Evolutionary conservation across 2,888 invertebrate species (phyloP), one percentile per base, ranked within the genome.

Genomic region (Diaprepes abbreviatus): DNA sequence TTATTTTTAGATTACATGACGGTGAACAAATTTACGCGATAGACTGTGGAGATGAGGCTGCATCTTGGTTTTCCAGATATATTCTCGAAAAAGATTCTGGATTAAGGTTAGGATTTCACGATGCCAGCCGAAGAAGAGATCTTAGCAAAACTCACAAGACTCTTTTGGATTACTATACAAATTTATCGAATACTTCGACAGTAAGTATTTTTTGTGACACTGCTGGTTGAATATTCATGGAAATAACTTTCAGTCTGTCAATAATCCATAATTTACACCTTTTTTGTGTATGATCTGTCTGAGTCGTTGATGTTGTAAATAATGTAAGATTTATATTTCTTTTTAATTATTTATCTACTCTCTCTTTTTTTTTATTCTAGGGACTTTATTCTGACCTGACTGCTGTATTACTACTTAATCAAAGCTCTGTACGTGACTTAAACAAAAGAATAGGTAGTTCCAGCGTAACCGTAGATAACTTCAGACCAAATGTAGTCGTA

Each of bases 1-100:
- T 55, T 57, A 17, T 31, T 40, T 70, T 70, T 33, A 77, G 77
- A 40, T 62, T 78, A n/a, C 76, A 77, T 45, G 21, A 69, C 36
- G 74, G 75, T 3, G 85, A 84, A 64, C 82, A 84, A 66, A 80
- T 88, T 0, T 78, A 84, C 48, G 86, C 87, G 36, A 78, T 87
- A 64, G 91, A 91, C 80, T 91, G 90, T 82, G 91, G 91, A 1
- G 85, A 88, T 35, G 87, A 86, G 70, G 88, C 87, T 1, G 87
- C 89, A 0, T 79, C 83, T 48, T 92, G 91, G 91, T 81, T 91
- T 70, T 87, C 88, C 2, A 83, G 82, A 76, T 86, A 82, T 60
- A 78, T 83, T 40, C 70, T 79, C n/a, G 79, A 78, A 50, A 76
- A 76, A 57, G 78, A 79, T 57, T 65, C 74, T 3, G 83, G 83